Base-by-base conservation (phyloP, 92 coral and sea anemone species). In the Zoanthus solanderi region DNA sequence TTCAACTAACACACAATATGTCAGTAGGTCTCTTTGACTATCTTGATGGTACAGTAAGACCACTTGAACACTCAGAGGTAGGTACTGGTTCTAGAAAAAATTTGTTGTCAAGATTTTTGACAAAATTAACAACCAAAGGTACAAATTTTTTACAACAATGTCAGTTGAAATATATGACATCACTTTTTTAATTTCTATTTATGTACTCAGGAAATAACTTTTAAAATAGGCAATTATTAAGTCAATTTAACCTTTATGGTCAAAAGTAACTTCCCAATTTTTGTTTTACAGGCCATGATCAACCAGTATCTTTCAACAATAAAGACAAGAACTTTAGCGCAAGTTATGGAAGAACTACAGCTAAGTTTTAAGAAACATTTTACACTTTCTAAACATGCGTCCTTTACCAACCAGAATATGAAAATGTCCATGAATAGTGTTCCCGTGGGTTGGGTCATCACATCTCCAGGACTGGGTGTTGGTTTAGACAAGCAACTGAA, bases 371-470 rank as follows among this genome's bases (percentile, higher is more conserved):
- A 56, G 0, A 81, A 66, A 11, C 61, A 67, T 46, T 32, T 18
- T 18, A 1, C 17, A 48, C 47, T 34, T 5, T 61, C 74, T 5
- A 14, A 61, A 79, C 73, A 42, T 63, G 56, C 15, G 7, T 66
- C 76, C 16, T 16, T 1, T n/a, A 14, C 46, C 7, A 46, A 5
- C 10, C 42, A n/a, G 23, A 71, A 81, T 29, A 65, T 60, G 34
- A 34, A n/a, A 58, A 47, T 23, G 18, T 60, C 28, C 18, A 3
- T 44, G 30, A 12, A 57, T 47, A 75, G 57, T 31, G 29, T 7
- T 5, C 85, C 85, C 65, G 75, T 66, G 85, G 85, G 75, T n/a
- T 81, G 85, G 85, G 65, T 12, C 45, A 65, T 81, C 61, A 81
- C 85, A 65, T 65, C 76, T 23, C 76, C 85, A 23, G 85, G 85